Base-by-base conservation (phyloP, 2,888 invertebrate genomes). In the Ceratothoa steindachneri region DNA sequence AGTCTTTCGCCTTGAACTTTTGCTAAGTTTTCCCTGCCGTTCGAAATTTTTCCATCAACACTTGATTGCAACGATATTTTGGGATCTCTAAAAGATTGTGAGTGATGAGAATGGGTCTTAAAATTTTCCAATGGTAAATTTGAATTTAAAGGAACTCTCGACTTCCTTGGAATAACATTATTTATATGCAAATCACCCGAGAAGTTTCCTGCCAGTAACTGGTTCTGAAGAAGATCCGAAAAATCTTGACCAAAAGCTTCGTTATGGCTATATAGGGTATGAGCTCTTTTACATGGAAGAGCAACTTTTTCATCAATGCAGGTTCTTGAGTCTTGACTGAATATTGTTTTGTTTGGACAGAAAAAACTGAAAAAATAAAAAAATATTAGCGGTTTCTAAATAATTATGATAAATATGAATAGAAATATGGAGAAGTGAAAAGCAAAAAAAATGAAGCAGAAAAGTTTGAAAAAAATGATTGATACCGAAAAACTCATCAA, bases 261-360 rank as follows among this genome's bases (percentile, higher is more conserved):
- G 51, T 78, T 78, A n/a, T 73, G 67, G 31, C 67, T 71, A 30
- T 78, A 78, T 15, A 78, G 73, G 1, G 73, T 70, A 55, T 78
- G 78, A 1, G 78, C 75, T 51, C 73, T 71, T 55, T 72, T 19
- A 69, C 78, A 78, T 5, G 78, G 78, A 27, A 67, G 74, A 19
- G 78, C 75, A 12, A 64, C 55, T 22, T 64, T 75, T 31, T 71
- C 41, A 27, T 29, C 55, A 19, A 75, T 78, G 52, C 77, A 78
- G 12, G 77, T 78, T 12, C 77, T 67, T 7, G 75, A 75, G 66
- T 75, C 77, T 66, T 78, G 77, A 52, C 77, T 78, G 73, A 78
- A 78, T 3, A 67, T 70, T 7, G 77, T 78, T 51, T 71, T 75
- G 28, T 73, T 71, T 22, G 77, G 77, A 31, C 78, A 78, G 73